Percentiles rank a stretch among this genome's conserved stretches.
These are phyloP conservation scores for Caenorhabditis afra DNA, from an alignment of 2,888 invertebrate genomes.

Conservation along the genomic window DNA sequence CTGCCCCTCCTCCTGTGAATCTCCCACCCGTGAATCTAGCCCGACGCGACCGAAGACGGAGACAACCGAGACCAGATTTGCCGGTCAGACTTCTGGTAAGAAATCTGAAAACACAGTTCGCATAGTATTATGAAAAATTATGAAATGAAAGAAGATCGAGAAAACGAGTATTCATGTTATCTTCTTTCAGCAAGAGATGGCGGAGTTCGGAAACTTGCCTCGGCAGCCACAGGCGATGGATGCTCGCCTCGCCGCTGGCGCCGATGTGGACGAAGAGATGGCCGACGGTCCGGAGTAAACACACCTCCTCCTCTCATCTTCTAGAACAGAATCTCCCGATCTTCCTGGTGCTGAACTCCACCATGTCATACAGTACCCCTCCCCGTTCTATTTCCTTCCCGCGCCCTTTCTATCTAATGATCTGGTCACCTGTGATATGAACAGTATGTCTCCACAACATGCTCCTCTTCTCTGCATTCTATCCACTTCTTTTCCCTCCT, in stretches of 20 bases:
- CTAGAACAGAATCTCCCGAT: not conserved
- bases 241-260: slow-evolving; percentile 13
- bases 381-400: not conserved
- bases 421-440: slow-evolving; percentile 39
- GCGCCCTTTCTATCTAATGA: slow-evolving; percentile 9
- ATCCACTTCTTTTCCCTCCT: not conserved
- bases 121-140: too few relatives aligned
- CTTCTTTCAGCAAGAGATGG: slow-evolving; percentile 49
- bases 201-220: slow-evolving; percentile 8
- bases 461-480: slow-evolving; percentile 14
- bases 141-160: too few relatives aligned
- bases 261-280: slow-evolving; percentile 46
- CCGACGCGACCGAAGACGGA: slow-evolving; percentile 23
- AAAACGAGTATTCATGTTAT: too few relatives aligned
- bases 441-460: slow-evolving; percentile 28
- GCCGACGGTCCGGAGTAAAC: slow-evolving; percentile 22
- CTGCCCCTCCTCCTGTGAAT: not conserved
- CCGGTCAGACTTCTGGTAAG: slow-evolving; percentile 34
- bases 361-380: too few relatives aligned
- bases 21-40: slow-evolving; percentile 3
- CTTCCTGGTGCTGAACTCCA: not conserved
- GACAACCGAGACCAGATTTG: slow-evolving; percentile 32
- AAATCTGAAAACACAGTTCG: not conserved
- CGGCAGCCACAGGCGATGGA: slow-evolving; percentile 3
- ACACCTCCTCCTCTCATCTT: not conserved